Conservation (phyloP, 1,140 invertebrate genomes). For the Semibalanus balanoides region DNA sequence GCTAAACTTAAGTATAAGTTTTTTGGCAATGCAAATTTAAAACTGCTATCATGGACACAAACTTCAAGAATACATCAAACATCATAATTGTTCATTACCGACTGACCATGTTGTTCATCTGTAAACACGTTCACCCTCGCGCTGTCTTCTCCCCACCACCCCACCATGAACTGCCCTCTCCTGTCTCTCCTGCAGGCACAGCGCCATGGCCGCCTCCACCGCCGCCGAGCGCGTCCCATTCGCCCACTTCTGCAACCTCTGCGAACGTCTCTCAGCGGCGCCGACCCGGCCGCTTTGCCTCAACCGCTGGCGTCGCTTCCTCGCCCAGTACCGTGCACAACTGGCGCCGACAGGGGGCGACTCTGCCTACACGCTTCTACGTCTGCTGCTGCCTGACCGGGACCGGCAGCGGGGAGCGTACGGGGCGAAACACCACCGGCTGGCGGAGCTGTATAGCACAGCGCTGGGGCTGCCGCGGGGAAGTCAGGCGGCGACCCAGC, state of each 20-base stretch:
- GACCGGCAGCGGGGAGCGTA: conserved; percentile 46
- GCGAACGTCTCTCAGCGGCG: neutral
- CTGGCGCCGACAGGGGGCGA: conserved; percentile 31
- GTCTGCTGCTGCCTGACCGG: conserved; percentile 51
- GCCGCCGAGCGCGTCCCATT: neutral
- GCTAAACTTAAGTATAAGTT: too few species aligned
- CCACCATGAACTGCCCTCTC: too few species aligned
- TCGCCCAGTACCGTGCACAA: conserved; percentile 27
- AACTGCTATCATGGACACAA: too few species aligned
- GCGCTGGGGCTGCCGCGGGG: conserved; percentile 15
- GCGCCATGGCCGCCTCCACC: too few species aligned
- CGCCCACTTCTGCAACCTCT: neutral
- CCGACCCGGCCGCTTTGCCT: conserved; percentile 28
- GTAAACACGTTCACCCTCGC: too few species aligned
- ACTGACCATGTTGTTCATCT: too few species aligned
- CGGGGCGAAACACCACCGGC: conserved; percentile 18
- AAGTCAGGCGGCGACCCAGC: conserved; percentile 14
- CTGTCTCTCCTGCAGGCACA: too few species aligned
- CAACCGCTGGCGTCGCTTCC: conserved; percentile 33
- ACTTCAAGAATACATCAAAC: too few species aligned
- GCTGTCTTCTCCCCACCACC: too few species aligned
- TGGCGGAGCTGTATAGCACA: conserved; percentile 18
- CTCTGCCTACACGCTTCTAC: conserved; percentile 38
- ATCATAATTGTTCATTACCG: too few species aligned
- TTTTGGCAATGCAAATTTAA: too few species aligned